phyloP scores from a whole-genome alignment of 2,113 vertebrate species.

The Alethe castanea region DNA sequence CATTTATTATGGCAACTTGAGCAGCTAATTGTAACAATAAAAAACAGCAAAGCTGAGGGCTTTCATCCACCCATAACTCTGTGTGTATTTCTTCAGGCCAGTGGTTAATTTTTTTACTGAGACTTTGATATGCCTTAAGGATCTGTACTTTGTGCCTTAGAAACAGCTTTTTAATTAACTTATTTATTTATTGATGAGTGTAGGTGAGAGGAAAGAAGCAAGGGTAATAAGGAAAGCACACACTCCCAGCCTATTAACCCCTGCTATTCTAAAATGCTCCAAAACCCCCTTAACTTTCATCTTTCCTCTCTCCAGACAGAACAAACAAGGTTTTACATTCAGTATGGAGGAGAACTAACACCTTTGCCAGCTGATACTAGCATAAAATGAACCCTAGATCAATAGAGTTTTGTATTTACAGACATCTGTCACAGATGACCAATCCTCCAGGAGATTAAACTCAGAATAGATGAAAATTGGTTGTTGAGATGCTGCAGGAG shows the following conservation, averaged over 20 bases:
- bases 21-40: not conserved
- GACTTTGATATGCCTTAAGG: not conserved
- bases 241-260: not conserved
- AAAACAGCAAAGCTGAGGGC: not conserved
- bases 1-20: not conserved
- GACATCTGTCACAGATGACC: not conserved
- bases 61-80: not conserved
- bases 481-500: not conserved
- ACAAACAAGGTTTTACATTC: not conserved
- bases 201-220: not conserved
- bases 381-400: not conserved
- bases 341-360: not conserved
- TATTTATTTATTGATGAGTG: constrained; percentile 52
- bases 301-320: not conserved
- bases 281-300: not conserved
- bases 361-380: not conserved
- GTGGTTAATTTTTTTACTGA: not conserved
- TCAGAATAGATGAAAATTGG: not conserved
- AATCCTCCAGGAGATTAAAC: not conserved
- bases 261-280: not conserved
- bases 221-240: not conserved
- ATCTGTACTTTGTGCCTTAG: not conserved
- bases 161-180: constrained; percentile 48
- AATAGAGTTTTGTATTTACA: not conserved
- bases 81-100: not conserved